Evolutionary conservation across 1,140 invertebrate genomes (phyloP).

Genomic region (Nomia melanderi): DNA sequence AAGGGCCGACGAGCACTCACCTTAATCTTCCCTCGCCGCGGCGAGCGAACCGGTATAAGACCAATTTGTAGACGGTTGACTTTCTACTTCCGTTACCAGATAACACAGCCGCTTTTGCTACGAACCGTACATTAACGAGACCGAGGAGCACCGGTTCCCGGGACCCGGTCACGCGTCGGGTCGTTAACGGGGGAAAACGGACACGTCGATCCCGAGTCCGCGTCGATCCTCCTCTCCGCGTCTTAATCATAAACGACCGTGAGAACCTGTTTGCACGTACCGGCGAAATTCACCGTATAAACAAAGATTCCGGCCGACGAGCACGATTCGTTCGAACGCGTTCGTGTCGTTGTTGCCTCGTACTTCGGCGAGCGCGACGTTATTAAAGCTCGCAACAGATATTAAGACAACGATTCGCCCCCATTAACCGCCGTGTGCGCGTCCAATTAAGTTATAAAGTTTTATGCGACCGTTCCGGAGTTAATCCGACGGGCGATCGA

Average conservation of each 20-base stretch:
- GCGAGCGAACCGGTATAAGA: slow-evolving; percentile 7
- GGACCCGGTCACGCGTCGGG: background rate
- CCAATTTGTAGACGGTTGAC: slow-evolving; percentile 48
- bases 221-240: background rate
- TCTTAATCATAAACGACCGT: background rate
- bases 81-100: slow-evolving; percentile 27
- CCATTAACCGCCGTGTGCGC: background rate
- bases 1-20: background rate
- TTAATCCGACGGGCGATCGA: background rate
- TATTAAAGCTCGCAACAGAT: background rate
- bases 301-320: background rate
- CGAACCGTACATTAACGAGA: slow-evolving; percentile 2
- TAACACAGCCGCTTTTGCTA: slow-evolving; percentile 1
- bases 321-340: background rate
- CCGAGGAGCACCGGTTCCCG: background rate
- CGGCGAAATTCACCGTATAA: background rate
- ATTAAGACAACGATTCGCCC: background rate
- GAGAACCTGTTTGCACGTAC: background rate
- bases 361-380: background rate
- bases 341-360: background rate
- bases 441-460: background rate
- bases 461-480: background rate
- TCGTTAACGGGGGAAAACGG: background rate
- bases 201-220: no score
- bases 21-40: slow-evolving; percentile 28